A percentile compares a stretch with the other conserved stretches of the same genome.
Evolutionary conservation across 2,888 invertebrate genomes (phyloP).

Genomic region (Cryptus armator): DNA sequence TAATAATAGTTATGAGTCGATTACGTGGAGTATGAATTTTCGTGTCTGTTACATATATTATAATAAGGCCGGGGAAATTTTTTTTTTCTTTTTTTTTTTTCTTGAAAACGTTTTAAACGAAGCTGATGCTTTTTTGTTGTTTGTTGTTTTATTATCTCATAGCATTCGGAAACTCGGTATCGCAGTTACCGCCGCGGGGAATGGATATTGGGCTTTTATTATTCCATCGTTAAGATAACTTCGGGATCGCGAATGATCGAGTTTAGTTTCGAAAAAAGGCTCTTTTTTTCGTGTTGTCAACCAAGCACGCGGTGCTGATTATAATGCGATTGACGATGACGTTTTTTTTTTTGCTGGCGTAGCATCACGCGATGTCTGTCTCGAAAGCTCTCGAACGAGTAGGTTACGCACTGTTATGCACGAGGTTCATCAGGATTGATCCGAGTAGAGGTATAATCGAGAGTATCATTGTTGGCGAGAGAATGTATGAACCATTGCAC

Average conservation of each 20-base stretch:
- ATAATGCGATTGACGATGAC: not conserved
- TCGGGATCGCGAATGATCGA: constrained; percentile 35
- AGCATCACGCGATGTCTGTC: constrained; percentile 36
- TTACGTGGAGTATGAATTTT: constrained; percentile 40
- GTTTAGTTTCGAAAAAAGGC: constrained; percentile 37
- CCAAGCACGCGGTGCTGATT: constrained; percentile 41
- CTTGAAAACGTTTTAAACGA: constrained; percentile 35
- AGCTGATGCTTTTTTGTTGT: constrained; percentile 26
- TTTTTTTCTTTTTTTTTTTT: constrained; percentile 25
- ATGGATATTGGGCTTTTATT: constrained; percentile 14
- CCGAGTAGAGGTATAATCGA: constrained; percentile 72
- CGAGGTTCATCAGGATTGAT: constrained; percentile 67
- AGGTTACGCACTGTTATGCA: constrained; percentile 77
- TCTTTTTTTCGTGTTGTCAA: constrained; percentile 37
- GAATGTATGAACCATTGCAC: constrained; percentile 76
- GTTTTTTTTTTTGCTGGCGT: constrained; percentile 1
- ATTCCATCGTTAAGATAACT: constrained; percentile 1
- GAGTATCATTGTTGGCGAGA: constrained; percentile 70
- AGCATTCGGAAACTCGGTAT: constrained; percentile 13
- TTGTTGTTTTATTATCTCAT: constrained; percentile 24
- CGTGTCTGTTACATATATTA: constrained; percentile 44
- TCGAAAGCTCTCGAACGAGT: not conserved
- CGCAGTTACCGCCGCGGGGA: constrained; percentile 22
- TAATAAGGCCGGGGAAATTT: constrained; percentile 53
- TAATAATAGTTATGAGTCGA: constrained; percentile 23